Evolutionary conservation across 1,140 invertebrate species (phyloP).

Genomic region (Drosophila tani): DNA sequence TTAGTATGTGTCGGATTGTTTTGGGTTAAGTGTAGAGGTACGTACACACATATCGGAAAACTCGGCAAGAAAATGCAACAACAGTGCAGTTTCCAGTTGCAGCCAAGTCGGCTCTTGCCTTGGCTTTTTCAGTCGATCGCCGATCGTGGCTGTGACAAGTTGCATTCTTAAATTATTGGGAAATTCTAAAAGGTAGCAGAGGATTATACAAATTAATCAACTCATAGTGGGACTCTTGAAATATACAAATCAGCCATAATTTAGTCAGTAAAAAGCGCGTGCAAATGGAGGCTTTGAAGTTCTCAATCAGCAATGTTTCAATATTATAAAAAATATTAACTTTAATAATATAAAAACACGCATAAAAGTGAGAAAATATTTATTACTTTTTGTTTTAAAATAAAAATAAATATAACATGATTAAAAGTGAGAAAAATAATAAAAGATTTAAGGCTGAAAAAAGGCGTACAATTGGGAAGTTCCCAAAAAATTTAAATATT

Average conservation of each 20-base stretch:
- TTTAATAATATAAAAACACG: neutral
- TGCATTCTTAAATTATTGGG: conserved; percentile 25
- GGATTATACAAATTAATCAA: neutral
- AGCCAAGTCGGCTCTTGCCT: conserved; percentile 25
- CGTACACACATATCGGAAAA: conserved; percentile 30
- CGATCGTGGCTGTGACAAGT: conserved; percentile 57
- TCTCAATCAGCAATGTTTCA: neutral
- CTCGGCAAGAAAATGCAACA: conserved; percentile 30
- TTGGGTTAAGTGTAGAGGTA: conserved; percentile 7
- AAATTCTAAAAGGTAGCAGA: conserved; percentile 4
- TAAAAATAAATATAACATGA: neutral
- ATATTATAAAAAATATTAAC: no score
- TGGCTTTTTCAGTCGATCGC: conserved; percentile 56
- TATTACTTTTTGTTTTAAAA: neutral
- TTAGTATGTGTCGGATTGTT: conserved; percentile 21
- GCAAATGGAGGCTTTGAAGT: no score
- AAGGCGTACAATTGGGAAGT: neutral
- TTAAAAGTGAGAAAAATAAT: neutral
- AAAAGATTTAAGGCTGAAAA: neutral
- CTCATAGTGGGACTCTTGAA: neutral
- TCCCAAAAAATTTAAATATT: neutral
- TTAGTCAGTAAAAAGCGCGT: neutral
- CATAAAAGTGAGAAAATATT: neutral
- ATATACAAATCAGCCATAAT: neutral
- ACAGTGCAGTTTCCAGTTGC: conserved; percentile 35